Conservation (phyloP, 2,113 vertebrate species). For the Arvicanthis niloticus region DNA sequence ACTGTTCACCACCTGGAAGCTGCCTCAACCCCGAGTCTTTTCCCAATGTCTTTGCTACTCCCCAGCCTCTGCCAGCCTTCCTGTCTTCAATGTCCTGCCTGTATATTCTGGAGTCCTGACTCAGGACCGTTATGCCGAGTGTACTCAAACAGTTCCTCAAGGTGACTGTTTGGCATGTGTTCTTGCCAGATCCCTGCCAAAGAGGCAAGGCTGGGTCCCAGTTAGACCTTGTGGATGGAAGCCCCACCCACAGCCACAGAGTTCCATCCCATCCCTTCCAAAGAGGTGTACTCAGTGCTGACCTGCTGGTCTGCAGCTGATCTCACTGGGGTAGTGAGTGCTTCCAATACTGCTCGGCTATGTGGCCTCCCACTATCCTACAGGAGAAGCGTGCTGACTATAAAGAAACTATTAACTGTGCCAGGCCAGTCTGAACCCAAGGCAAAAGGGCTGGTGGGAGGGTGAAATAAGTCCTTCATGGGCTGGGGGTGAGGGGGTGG, state of each 20-base stretch:
- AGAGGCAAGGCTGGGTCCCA: neutral
- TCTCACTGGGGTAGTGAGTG: neutral
- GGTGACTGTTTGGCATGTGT: neutral
- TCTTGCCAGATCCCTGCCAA: neutral
- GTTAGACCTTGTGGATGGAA: neutral
- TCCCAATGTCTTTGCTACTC: neutral
- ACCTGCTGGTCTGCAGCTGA: fast-evolving
- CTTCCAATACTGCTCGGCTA: neutral
- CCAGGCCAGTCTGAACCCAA: fast-evolving
- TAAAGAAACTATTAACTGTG: neutral
- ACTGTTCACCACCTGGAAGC: neutral
- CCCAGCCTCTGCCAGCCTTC: neutral
- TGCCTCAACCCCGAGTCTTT: neutral
- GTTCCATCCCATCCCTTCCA: no score
- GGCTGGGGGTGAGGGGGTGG: neutral
- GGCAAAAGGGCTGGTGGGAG: neutral
- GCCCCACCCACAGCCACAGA: neutral
- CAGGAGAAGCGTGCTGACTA: neutral
- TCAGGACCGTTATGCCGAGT: neutral
- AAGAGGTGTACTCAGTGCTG: neutral
- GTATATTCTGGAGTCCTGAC: neutral
- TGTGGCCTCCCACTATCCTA: neutral
- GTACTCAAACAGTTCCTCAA: neutral
- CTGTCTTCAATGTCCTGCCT: neutral
- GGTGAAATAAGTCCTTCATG: neutral